A percentile compares a stretch with the other conserved stretches of the same genome.
Conservation (phyloP, 2,797 vertebrate genomes). For the Heliangelus exortis region DNA sequence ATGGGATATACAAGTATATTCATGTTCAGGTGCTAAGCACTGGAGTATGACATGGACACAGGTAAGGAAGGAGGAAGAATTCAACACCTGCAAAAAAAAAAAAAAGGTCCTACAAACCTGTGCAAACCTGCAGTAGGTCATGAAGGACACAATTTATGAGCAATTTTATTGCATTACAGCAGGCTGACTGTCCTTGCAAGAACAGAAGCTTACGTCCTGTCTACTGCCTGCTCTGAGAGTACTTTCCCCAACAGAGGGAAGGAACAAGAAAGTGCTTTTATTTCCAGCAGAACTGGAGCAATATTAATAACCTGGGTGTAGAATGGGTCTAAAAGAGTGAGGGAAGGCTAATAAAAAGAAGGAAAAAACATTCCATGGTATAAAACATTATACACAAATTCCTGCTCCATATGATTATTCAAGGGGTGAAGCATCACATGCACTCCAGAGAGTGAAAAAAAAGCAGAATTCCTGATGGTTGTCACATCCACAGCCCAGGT, state of each 20-base stretch:
- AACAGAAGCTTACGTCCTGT: neutral
- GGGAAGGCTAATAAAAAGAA: neutral
- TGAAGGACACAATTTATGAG: conserved; percentile 5
- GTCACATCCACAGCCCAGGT: neutral
- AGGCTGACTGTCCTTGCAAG: neutral
- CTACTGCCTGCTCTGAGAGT: neutral
- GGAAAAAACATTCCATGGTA: neutral
- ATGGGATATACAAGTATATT: accelerated
- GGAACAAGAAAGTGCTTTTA: neutral
- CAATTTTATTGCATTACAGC: neutral
- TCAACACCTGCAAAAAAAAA: neutral
- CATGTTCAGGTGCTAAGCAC: accelerated
- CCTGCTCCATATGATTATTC: neutral
- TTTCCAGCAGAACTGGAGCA: neutral
- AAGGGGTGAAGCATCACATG: neutral
- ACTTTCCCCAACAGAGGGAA: neutral
- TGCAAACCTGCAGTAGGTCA: neutral
- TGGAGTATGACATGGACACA: accelerated
- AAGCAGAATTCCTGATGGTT: accelerated
- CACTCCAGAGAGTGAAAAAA: accelerated
- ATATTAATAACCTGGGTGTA: neutral
- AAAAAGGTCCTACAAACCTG: neutral
- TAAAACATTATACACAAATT: neutral
- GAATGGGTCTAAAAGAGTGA: neutral
- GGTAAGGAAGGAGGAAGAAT: neutral